Evolutionary conservation across 1,140 invertebrate species (phyloP).

Genomic region (Sycophaga agraensis): DNA sequence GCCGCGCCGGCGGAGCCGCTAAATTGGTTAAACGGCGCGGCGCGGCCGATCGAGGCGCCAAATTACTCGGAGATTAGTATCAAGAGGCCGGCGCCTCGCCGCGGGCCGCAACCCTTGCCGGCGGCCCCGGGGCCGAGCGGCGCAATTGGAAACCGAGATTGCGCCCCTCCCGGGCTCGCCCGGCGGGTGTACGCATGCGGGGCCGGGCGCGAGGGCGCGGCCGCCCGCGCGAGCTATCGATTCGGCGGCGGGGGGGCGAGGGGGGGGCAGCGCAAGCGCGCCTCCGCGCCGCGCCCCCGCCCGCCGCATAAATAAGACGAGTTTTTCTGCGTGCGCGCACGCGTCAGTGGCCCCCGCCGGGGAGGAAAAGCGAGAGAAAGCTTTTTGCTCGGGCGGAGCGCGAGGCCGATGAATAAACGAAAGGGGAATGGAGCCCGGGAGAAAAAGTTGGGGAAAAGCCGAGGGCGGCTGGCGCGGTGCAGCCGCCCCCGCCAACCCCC

Average conservation of each 20-base stretch:
- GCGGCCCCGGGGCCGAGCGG: background rate
- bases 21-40: conserved; percentile 25
- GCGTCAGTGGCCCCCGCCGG: conserved; percentile 53
- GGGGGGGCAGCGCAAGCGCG: too few relatives aligned
- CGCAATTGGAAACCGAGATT: conserved; percentile 20
- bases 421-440: conserved; percentile 15
- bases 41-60: conserved; percentile 2
- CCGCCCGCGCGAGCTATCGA: conserved; percentile 51
- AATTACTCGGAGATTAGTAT: conserved; percentile 24
- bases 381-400: conserved; percentile 3
- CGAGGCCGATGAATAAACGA: conserved; percentile 19
- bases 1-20: conserved; percentile 15
- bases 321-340: conserved; percentile 57
- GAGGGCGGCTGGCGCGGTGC: too few relatives aligned
- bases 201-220: conserved; percentile 40
- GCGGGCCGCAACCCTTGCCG: background rate
- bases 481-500: too few relatives aligned
- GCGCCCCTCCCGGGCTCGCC: background rate
- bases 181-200: background rate
- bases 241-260: conserved; percentile 39
- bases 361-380: conserved; percentile 29
- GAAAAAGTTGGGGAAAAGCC: conserved; percentile 23
- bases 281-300: too few relatives aligned
- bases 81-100: conserved; percentile 9
- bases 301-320: conserved; percentile 57